phyloP scores from a whole-genome alignment of 2,888 invertebrate genomes.

The Acleris sparsana region DNA sequence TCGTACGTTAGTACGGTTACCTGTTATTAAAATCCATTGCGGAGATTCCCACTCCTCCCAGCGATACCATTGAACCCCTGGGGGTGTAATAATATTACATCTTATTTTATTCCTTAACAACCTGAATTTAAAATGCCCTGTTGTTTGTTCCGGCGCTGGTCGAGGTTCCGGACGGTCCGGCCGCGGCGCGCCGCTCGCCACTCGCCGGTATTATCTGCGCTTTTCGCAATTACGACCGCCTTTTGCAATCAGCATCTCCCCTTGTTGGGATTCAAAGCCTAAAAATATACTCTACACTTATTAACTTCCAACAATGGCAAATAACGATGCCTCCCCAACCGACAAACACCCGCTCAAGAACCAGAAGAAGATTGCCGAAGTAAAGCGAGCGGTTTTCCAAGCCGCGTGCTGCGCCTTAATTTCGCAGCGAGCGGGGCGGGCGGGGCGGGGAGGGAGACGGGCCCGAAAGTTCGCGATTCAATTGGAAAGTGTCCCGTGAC shows the following conservation, averaged over 20 bases:
- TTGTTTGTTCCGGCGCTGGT: neutral
- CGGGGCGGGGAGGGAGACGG: constrained; percentile 8
- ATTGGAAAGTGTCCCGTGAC: constrained; percentile 31
- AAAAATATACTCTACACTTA: too few species aligned
- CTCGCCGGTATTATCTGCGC: neutral
- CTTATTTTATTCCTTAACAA: neutral
- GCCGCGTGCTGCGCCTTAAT: constrained; percentile 4
- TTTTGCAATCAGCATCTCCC: neutral
- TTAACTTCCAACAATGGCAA: neutral
- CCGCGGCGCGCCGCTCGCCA: too few species aligned
- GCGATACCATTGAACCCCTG: too few species aligned
- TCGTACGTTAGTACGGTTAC: too few species aligned
- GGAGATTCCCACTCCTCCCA: too few species aligned
- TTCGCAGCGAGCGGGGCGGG: neutral
- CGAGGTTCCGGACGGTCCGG: neutral
- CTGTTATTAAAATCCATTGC: too few species aligned
- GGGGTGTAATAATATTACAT: too few species aligned
- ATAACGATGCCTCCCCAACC: neutral
- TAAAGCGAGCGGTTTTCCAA: neutral
- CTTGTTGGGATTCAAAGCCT: neutral
- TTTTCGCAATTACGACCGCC: neutral
- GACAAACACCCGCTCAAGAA: neutral
- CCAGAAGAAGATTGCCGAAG: neutral
- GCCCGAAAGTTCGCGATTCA: constrained; percentile 24
- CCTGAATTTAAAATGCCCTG: neutral